phyloP scores from a whole-genome alignment of 2,797 vertebrate genomes.

The Peromyscus eremicus region DNA sequence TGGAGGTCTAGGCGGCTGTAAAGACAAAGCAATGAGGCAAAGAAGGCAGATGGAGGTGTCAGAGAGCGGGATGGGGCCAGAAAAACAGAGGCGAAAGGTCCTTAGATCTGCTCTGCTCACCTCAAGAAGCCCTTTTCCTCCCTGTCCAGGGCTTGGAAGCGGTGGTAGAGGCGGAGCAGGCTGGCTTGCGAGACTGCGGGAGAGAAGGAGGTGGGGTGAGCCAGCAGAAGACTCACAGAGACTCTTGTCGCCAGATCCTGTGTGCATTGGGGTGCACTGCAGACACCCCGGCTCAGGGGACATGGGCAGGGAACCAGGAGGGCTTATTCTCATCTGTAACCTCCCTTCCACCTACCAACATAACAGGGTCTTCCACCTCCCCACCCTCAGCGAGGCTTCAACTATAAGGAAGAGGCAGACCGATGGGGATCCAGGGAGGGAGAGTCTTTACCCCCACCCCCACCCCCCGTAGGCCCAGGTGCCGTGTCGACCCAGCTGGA shows the following conservation, averaged over 20 bases:
- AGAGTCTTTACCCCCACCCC: background rate
- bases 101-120: conserved; percentile 78
- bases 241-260: background rate
- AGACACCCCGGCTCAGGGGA: background rate
- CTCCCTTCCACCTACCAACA: background rate
- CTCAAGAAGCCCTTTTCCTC: conserved; percentile 87
- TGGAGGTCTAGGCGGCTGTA: conserved; percentile 88
- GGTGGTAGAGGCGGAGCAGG: conserved; percentile 88
- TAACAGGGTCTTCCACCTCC: background rate
- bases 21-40: background rate
- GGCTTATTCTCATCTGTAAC: background rate
- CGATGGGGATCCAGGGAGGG: background rate
- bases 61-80: background rate
- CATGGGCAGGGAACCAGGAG: too few relatives aligned
- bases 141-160: conserved; percentile 89
- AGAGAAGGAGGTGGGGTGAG: background rate
- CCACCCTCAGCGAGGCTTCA: background rate
- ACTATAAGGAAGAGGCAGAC: background rate
- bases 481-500: background rate
- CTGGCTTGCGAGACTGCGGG: conserved; percentile 88
- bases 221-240: background rate
- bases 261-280: background rate
- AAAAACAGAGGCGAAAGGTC: background rate
- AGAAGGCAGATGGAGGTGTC: background rate
- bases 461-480: background rate